Evolutionary conservation across 1,140 invertebrate genomes (phyloP).

Genomic region (Laupala kohalensis): DNA sequence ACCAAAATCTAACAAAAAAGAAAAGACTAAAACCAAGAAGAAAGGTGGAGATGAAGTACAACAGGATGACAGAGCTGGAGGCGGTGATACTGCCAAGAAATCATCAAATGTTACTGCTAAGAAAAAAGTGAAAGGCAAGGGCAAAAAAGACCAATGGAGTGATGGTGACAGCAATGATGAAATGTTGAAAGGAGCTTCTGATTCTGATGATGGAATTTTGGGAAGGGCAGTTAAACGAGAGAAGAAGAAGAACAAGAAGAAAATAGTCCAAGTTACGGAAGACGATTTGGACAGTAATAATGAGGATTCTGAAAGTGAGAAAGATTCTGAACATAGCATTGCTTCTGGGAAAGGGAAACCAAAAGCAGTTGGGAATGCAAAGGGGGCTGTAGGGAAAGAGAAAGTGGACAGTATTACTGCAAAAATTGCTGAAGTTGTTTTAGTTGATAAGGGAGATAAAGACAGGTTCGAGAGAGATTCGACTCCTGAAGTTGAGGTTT

Average conservation of each 20-base stretch:
- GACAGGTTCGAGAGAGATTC: slow-evolving; percentile 12
- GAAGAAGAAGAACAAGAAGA: slow-evolving; percentile 26
- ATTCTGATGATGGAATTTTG: slow-evolving; percentile 19
- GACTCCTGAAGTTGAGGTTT: slow-evolving; percentile 4
- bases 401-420: slow-evolving; percentile 2
- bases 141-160: slow-evolving; percentile 28
- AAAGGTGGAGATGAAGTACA: not conserved
- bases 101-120: slow-evolving; percentile 7
- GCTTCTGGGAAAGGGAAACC: slow-evolving; percentile 2
- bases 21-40: slow-evolving; percentile 10
- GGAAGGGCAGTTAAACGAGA: slow-evolving; percentile 20
- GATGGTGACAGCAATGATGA: slow-evolving; percentile 27
- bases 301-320: slow-evolving; percentile 24
- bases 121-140: slow-evolving; percentile 12
- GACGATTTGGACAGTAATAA: slow-evolving; percentile 22
- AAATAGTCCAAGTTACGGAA: slow-evolving; percentile 17
- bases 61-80: not conserved
- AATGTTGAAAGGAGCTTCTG: slow-evolving; percentile 1
- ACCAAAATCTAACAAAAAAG: slow-evolving; percentile 6
- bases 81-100: not conserved
- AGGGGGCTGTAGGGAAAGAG: slow-evolving; percentile 1
- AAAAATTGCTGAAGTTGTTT: not conserved
- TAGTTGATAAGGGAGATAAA: slow-evolving; percentile 3
- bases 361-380: not conserved
- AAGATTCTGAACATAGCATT: slow-evolving; percentile 8